phyloP scores from a whole-genome alignment of 2,888 invertebrate species.

The Choreutis nemorana region DNA sequence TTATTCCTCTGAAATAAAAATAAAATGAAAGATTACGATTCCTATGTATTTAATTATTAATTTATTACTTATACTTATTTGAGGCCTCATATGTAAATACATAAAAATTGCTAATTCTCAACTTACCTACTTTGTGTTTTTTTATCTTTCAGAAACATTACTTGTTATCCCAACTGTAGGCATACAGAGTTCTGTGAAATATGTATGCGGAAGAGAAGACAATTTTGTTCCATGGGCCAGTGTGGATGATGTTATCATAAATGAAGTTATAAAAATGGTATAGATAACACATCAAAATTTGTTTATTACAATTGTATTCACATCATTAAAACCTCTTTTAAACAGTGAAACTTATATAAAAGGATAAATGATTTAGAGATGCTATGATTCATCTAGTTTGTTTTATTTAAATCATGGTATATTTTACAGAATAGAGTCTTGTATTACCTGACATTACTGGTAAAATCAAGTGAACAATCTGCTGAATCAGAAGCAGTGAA shows the following conservation, averaged over 20 bases:
- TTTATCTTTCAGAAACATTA: constrained; percentile 40
- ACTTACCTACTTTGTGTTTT: too few species aligned
- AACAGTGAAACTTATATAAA: too few species aligned
- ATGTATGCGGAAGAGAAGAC: constrained; percentile 44
- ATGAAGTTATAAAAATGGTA: constrained; percentile 58
- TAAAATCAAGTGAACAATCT: constrained; percentile 23
- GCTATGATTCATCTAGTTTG: too few species aligned
- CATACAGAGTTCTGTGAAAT: constrained; percentile 47
- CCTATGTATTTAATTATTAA: too few species aligned
- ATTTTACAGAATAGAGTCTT: constrained; percentile 57
- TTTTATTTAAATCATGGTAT: too few species aligned
- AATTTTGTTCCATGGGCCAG: constrained; percentile 47
- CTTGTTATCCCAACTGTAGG: constrained; percentile 53
- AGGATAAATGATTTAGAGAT: too few species aligned
- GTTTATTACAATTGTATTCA: background rate
- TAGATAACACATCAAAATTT: too few species aligned
- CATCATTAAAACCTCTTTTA: too few species aligned
- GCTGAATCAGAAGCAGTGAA: constrained; percentile 25
- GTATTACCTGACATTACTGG: constrained; percentile 40
- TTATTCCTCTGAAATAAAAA: background rate
- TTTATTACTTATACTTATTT: too few species aligned
- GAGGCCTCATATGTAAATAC: too few species aligned
- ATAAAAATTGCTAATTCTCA: too few species aligned
- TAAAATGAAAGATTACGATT: too few species aligned
- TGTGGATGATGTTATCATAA: constrained; percentile 54